Conservation (phyloP, 1,140 invertebrate species). For the Caenorhabditis elegans region WBcel235 BX284606.5:6860501-6861000, state of each 20-base stretch:
- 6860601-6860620: conserved; percentile 7
- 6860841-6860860: not conserved
- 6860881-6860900: too few relatives aligned
- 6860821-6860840: conserved; percentile 6
- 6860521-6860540: not conserved
- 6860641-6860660: not conserved
- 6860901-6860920: too few relatives aligned
- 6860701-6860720: not conserved
- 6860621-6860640: not conserved
- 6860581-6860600: not conserved
- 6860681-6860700: not conserved
- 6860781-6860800: not conserved
- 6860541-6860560: not conserved
- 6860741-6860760: conserved; percentile 22
- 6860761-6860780: not conserved
- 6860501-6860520: not conserved
- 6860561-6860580: too few relatives aligned
- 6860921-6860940: too few relatives aligned
- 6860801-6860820: not conserved
- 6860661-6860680: not conserved
- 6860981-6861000: too few relatives aligned
- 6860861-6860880: too few relatives aligned
- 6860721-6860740: not conserved
- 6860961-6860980: too few relatives aligned
- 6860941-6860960: too few relatives aligned